Base-by-base conservation (phyloP, 2,888 invertebrate genomes). In the Pachydiplax longipennis region DNA sequence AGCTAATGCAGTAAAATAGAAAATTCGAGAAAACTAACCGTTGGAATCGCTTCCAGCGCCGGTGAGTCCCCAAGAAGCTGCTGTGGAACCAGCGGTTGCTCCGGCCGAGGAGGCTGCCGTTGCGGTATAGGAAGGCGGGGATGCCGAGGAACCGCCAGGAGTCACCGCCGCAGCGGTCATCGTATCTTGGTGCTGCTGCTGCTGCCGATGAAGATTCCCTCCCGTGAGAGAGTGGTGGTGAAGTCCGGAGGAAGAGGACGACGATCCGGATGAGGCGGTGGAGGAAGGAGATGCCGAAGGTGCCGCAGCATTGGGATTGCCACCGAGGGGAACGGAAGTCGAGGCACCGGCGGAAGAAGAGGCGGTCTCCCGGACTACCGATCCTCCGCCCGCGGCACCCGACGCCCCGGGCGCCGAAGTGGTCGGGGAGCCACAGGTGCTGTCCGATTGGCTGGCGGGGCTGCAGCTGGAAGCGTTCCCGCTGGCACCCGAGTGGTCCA, bases 401-500 rank as follows among this genome's bases (percentile, higher is more conserved):
- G 91, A 90, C 44, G 91, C 58, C 81, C 91, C 91, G 31, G 81
- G 82, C 25, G 91, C 90, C 93, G 93, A 40, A 93, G 93, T 35
- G 93, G 93, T 80, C 93, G 96, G 96, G 12, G 96, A 96, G 92
- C 95, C 95, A 92, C 96, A 96, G 13, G 95, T 95, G 15, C 95
- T 95, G 18, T 94, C 94, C 35, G 96, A 96, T 92, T 95, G 95
- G 93, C 95, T 95, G 93, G 95, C 95, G 13, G 96, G 96, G 92
- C 96, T 95, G 65, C 92, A 92, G 53, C 87, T 91, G 65, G 91
- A 91, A 61, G 82, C 61, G 82, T 91, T 91, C 65, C 91, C 91
- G 73, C 91, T 91, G 40, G 80, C 90, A 22, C 90, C 90, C 8
- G 44, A 37, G 25, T 58, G 91, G 53, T 91, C 91, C 73, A 83